Evolutionary conservation across 2,113 vertebrate species (phyloP).

Genomic region (Pseudopodoces humilis): DNA sequence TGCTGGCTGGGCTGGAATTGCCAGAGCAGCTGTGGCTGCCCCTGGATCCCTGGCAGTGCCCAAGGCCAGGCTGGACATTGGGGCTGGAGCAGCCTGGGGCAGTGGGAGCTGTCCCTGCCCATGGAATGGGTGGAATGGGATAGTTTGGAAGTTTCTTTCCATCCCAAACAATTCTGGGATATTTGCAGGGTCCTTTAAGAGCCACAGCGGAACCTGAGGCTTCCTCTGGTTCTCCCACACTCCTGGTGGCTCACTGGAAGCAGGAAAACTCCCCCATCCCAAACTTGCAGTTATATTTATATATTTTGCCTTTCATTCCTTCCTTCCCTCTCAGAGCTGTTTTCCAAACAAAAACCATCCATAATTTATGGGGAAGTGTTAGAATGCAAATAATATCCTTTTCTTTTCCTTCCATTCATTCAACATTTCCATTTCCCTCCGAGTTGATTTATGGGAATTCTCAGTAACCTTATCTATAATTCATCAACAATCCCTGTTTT

Average conservation of each 20-base stretch:
- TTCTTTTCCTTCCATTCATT: background rate
- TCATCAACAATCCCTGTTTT: conserved; percentile 5
- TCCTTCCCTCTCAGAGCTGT: background rate
- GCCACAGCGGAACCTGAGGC: accelerated
- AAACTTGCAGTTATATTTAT: background rate
- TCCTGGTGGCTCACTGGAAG: accelerated
- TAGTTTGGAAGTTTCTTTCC: background rate
- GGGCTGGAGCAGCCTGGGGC: background rate
- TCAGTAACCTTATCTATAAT: conserved; percentile 19
- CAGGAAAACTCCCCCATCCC: background rate
- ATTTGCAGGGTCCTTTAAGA: background rate
- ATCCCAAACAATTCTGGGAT: background rate
- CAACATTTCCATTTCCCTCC: background rate
- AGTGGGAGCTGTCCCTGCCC: background rate
- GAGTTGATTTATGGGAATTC: background rate
- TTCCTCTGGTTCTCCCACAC: background rate
- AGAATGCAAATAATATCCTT: background rate
- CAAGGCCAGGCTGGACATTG: background rate
- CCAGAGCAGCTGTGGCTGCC: background rate
- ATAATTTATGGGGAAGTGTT: background rate
- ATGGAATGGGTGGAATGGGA: background rate
- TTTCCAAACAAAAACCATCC: background rate
- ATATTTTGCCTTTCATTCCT: background rate
- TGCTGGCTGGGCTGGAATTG: background rate
- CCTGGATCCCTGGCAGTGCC: background rate